Conservation (phyloP, 2,797 vertebrate species). For the Clarias laeviceps region DNA sequence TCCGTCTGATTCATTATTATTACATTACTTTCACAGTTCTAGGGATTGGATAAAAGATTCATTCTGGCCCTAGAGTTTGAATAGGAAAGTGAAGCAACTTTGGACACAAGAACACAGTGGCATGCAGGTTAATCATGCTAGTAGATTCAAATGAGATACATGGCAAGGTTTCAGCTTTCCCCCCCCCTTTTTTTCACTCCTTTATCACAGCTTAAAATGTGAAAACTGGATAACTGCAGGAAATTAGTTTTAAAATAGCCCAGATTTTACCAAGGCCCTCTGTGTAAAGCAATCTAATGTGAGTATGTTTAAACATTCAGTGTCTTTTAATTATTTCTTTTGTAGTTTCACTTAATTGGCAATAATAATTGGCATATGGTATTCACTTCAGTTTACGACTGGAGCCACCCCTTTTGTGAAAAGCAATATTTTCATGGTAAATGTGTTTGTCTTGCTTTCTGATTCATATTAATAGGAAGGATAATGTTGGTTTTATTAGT, state of each 20-base stretch:
- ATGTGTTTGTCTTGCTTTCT: background rate
- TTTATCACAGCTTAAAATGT: background rate
- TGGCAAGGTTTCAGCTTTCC: background rate
- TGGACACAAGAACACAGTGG: background rate
- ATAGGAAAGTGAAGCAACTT: background rate
- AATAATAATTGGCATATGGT: slow-evolving; percentile 4
- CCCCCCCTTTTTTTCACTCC: background rate
- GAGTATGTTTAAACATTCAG: slow-evolving; percentile 1
- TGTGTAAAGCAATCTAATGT: slow-evolving; percentile 14
- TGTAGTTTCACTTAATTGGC: background rate
- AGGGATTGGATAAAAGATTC: background rate
- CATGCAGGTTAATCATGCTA: slow-evolving; percentile 16
- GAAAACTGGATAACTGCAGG: slow-evolving; percentile 22
- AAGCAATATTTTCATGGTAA: background rate
- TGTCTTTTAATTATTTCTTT: slow-evolving; percentile 7
- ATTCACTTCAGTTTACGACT: background rate
- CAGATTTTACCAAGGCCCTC: slow-evolving; percentile 18
- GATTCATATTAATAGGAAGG: background rate
- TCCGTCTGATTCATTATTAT: slow-evolving; percentile 14
- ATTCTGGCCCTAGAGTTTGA: background rate
- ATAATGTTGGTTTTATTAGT: slow-evolving; percentile 9
- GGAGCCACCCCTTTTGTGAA: too few species aligned
- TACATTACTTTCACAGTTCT: slow-evolving; percentile 14
- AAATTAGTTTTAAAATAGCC: slow-evolving; percentile 27
- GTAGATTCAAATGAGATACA: slow-evolving; percentile 25